Conservation (phyloP, 2,888 invertebrate species). For the Pseudococcus longispinus region DNA sequence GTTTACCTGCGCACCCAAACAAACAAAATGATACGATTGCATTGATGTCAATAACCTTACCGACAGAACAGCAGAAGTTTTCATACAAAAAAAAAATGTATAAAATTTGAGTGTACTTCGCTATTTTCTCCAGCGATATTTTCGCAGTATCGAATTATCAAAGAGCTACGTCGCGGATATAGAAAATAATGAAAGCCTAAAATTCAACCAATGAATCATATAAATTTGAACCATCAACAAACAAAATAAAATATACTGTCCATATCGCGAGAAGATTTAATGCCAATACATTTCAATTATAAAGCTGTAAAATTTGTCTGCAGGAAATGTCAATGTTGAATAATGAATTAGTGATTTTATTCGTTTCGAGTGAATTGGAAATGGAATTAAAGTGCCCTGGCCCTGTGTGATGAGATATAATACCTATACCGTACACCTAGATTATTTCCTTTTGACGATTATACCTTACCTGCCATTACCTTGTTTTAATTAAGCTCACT, state of each 20-base stretch:
- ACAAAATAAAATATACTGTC: constrained; percentile 37
- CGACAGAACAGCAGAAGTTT: background rate
- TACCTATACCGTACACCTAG: background rate
- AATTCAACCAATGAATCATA: constrained; percentile 36
- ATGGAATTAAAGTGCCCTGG: background rate
- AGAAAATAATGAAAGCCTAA: constrained; percentile 17
- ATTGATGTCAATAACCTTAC: background rate
- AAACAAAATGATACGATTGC: background rate
- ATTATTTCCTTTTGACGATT: background rate
- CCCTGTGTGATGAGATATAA: background rate
- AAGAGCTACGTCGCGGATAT: background rate
- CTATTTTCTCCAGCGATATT: constrained; percentile 9
- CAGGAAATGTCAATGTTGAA: constrained; percentile 30
- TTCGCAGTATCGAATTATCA: background rate
- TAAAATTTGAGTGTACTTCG: background rate
- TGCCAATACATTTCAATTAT: constrained; percentile 45
- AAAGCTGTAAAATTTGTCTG: constrained; percentile 45
- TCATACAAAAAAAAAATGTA: background rate
- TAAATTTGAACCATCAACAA: constrained; percentile 44
- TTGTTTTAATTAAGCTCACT: background rate
- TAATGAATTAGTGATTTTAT: constrained; percentile 14
- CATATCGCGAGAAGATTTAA: constrained; percentile 35
- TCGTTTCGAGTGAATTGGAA: background rate
- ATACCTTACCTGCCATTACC: background rate
- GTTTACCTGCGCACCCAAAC: constrained; percentile 39